Percentiles rank a stretch among this genome's conserved stretches.
Conservation (phyloP, 2,888 invertebrate genomes). For the Dolomedes plantarius region DNA sequence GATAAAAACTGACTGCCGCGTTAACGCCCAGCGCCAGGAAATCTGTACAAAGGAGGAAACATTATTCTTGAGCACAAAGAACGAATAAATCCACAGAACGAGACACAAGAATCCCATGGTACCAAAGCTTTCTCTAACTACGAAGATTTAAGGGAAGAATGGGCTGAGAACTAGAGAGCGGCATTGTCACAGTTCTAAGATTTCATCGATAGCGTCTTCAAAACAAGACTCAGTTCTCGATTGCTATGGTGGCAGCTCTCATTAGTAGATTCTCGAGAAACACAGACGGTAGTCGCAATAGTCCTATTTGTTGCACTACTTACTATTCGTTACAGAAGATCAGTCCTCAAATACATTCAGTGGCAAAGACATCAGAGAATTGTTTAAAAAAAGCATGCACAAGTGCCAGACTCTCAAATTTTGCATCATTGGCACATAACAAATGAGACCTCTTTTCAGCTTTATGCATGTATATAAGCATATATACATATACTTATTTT, state of each 20-base stretch:
- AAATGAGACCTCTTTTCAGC: slow-evolving; percentile 38
- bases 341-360: slow-evolving; percentile 62
- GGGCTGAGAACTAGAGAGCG: slow-evolving; percentile 49
- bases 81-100: slow-evolving; percentile 64
- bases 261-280: background rate
- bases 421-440: slow-evolving; percentile 59
- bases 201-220: background rate
- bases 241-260: background rate
- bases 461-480: slow-evolving; percentile 27
- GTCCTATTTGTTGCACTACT: slow-evolving; percentile 44
- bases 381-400: slow-evolving; percentile 67
- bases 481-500: slow-evolving; percentile 20
- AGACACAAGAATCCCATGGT: slow-evolving; percentile 62
- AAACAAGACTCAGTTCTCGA: slow-evolving; percentile 3
- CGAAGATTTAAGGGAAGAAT: slow-evolving; percentile 67
- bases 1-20: slow-evolving; percentile 51
- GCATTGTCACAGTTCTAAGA: slow-evolving; percentile 40
- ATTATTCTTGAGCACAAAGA: slow-evolving; percentile 68
- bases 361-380: slow-evolving; percentile 63
- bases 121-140: slow-evolving; percentile 71
- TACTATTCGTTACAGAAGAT: slow-evolving; percentile 61
- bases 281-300: slow-evolving; percentile 7
- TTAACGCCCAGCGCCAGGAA: slow-evolving; percentile 28
- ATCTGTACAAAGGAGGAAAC: slow-evolving; percentile 59
- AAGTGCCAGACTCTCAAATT: slow-evolving; percentile 47